A percentile compares a stretch with the other conserved stretches of the same genome.
phyloP scores from a whole-genome alignment of 2,113 vertebrate species.

The Tauraco erythrolophus region DNA sequence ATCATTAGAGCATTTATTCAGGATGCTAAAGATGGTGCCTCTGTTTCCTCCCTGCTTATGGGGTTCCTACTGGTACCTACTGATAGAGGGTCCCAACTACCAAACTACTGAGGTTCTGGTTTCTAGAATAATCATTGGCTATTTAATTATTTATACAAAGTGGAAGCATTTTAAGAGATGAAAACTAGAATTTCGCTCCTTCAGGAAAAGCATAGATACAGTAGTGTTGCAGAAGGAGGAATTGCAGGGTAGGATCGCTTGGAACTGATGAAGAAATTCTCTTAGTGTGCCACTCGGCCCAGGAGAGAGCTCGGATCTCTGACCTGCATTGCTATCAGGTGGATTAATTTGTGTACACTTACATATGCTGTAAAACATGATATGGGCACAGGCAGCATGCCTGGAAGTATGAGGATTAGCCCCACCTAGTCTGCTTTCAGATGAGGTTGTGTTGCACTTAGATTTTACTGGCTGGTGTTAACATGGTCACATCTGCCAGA shows the following conservation, averaged over 20 bases:
- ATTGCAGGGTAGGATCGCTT: not conserved
- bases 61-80: not conserved
- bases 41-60: not conserved
- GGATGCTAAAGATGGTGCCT: not conserved
- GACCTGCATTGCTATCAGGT: not conserved
- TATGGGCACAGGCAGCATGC: not conserved
- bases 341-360: not conserved
- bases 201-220: not conserved
- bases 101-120: not conserved
- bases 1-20: not conserved
- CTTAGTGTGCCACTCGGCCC: not conserved
- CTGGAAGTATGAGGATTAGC: not conserved
- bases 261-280: not conserved
- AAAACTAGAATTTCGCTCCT: not conserved
- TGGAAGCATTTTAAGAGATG: not conserved
- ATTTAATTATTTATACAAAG: not conserved
- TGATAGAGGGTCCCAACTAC: not conserved
- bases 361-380: not conserved
- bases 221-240: not conserved
- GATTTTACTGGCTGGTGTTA: not conserved
- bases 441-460: not conserved
- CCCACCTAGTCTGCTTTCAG: constrained; percentile 16
- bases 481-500: not conserved
- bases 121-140: not conserved
- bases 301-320: not conserved